phyloP scores from a whole-genome alignment of 2,113 vertebrate species.

The Cairina moschata region DNA sequence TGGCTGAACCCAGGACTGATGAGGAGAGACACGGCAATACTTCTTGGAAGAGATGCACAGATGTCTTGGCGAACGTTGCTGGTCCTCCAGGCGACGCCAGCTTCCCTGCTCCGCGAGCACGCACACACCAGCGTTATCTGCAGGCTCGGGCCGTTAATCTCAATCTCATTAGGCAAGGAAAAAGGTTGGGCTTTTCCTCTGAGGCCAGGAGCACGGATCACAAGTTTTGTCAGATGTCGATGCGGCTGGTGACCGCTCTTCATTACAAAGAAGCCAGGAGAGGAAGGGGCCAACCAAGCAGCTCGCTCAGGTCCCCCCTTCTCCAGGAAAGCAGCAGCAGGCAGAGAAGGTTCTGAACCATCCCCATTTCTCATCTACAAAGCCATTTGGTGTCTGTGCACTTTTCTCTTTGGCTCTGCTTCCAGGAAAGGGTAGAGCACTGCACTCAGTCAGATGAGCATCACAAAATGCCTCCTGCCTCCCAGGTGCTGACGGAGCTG shows the following conservation, averaged over 20 bases:
- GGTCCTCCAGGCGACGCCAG: background rate
- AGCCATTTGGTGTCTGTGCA: background rate
- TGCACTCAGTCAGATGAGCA: background rate
- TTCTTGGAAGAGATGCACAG: background rate
- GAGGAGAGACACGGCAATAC: background rate
- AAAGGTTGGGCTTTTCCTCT: background rate
- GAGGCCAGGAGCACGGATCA: background rate
- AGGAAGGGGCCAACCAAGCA: background rate
- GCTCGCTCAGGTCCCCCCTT: background rate
- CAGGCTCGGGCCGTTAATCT: constrained; percentile 17
- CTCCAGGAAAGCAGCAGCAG: background rate
- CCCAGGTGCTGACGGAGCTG: background rate
- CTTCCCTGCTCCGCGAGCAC: background rate
- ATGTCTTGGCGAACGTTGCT: background rate
- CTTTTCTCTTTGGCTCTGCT: background rate
- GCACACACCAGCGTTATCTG: background rate
- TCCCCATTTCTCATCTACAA: background rate
- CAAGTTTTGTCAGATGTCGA: background rate
- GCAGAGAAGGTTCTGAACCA: background rate
- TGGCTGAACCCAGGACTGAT: background rate
- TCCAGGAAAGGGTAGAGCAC: background rate
- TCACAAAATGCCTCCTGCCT: background rate
- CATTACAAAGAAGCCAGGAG: background rate
- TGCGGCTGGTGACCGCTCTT: background rate
- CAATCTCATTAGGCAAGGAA: background rate